These are phyloP conservation scores for Osmoderma eremita DNA, from an alignment of 2,888 invertebrate genomes.

Conservation along the genomic window DNA sequence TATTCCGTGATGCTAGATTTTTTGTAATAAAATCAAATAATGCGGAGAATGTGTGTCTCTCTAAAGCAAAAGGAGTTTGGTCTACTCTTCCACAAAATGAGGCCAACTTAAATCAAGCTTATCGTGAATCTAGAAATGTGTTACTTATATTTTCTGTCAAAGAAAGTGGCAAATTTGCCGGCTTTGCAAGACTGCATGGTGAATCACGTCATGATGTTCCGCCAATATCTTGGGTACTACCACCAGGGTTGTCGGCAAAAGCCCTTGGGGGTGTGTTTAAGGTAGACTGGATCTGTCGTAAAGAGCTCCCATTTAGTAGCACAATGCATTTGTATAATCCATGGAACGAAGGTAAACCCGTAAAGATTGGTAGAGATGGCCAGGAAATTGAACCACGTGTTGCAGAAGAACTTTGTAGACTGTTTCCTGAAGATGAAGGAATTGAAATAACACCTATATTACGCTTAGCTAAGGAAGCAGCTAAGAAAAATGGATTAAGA, in stretches of 20 bases:
- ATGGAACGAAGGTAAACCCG: slow-evolving; percentile 98
- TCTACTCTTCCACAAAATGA: slow-evolving; percentile 98
- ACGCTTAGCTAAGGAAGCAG: slow-evolving; percentile 85
- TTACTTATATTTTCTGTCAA: slow-evolving; percentile 96
- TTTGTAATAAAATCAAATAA: slow-evolving; percentile 98
- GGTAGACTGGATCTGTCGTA: slow-evolving; percentile 96
- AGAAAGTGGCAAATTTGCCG: slow-evolving; percentile 95
- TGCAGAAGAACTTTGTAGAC: slow-evolving; percentile 91
- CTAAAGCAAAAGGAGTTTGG: slow-evolving; percentile 97
- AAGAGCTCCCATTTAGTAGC: slow-evolving; percentile 91
- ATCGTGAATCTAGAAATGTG: slow-evolving; percentile 91
- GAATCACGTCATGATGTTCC: slow-evolving; percentile 91
- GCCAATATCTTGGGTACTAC: slow-evolving; percentile 92
- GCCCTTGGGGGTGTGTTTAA: slow-evolving; percentile 96
- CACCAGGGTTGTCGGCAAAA: slow-evolving; percentile 91
- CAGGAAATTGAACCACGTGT: slow-evolving; percentile 97
- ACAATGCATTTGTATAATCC: slow-evolving; percentile 94
- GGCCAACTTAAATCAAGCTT: slow-evolving; percentile 94
- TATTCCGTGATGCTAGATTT: slow-evolving; percentile 93
- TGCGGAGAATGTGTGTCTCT: slow-evolving; percentile 93
- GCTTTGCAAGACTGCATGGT: slow-evolving; percentile 90
- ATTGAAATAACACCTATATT: slow-evolving; percentile 90
- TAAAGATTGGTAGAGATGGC: slow-evolving; percentile 98
- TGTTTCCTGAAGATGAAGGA: slow-evolving; percentile 93
- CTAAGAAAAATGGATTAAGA: slow-evolving; percentile 66